Evolutionary conservation across 2,113 vertebrate genomes (phyloP), one percentile per base, ranked within the genome.

Genomic region (Callopanchax toddi): DNA sequence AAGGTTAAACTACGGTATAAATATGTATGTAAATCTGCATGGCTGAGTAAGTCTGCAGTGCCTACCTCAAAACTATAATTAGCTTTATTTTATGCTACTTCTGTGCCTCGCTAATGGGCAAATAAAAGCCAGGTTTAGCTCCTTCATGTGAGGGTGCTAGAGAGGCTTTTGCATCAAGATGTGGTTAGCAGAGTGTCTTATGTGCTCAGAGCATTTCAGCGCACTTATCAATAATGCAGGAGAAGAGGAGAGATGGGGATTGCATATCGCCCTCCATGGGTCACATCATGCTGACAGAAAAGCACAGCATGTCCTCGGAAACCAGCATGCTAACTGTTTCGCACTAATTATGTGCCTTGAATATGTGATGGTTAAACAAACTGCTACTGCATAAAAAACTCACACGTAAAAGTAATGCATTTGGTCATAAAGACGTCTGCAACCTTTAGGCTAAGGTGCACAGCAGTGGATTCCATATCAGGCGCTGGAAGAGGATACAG

Each of bases 141-240:
- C 44, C 67, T 81, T 26, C 5, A 78, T 63, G 60, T 45, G 52
- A 89, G 67, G 60, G 57, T 52, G 69, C 77, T 82, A 58, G 43
- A 78, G 71, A 82, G 61, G 72, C 66, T 77, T 83, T 70, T 72
- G 76, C 70, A 64, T 63, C 43, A 76, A 87, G 69, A 82, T 71
- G 72, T 84, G 55, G 37, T 53, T 43, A 68, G 69, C 70, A 67
- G 71, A 82, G 84, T 59, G 60, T 54, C 65, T 81, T 32, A 16
- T 70, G 58, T 21, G 39, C 62, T 75, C 71, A 70, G 67, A 77
- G 79, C 67, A 87, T 86, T 85, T 83, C 72, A 74, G 76, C 55
- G 11, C n/a, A 54, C 83, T 81, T 77, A 89, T 91, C 72, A 90
- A 91, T 92, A 90, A 89, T 91, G 81, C 86, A 90, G 78, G 67